Evolutionary conservation across 2,888 invertebrate genomes (phyloP).

Genomic region (Dorcus hopei): DNA sequence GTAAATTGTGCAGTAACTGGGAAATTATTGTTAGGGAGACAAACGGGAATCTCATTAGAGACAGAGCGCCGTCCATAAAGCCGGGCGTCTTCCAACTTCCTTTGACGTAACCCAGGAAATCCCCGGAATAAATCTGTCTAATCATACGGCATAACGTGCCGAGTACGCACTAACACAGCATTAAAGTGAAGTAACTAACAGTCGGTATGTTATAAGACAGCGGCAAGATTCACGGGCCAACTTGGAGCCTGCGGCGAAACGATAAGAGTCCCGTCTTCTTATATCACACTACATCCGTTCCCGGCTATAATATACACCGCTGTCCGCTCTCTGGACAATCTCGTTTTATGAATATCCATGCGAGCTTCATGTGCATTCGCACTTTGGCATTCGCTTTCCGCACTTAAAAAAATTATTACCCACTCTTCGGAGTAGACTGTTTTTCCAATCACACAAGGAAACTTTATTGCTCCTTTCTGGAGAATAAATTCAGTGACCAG

Average conservation of each 20-base stretch:
- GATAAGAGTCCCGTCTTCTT: constrained; percentile 29
- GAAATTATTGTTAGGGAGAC: constrained; percentile 40
- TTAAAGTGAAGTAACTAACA: constrained; percentile 42
- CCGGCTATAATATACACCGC: constrained; percentile 20
- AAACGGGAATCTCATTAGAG: constrained; percentile 43
- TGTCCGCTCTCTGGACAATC: constrained; percentile 23
- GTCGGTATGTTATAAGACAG: constrained; percentile 35
- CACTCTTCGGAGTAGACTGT: constrained; percentile 12
- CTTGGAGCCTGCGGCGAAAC: constrained; percentile 29
- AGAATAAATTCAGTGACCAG: no score
- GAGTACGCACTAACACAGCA: constrained; percentile 47
- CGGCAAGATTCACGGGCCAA: constrained; percentile 30
- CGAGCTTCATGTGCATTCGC: constrained; percentile 11
- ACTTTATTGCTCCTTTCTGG: no score
- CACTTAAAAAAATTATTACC: no score
- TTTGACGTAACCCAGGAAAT: constrained; percentile 46
- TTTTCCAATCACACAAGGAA: no score
- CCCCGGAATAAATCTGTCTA: constrained; percentile 48
- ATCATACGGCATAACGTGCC: constrained; percentile 48
- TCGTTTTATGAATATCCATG: constrained; percentile 30
- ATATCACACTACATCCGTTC: constrained; percentile 22
- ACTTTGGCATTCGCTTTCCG: no score
- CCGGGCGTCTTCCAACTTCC: constrained; percentile 36
- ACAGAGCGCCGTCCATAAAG: constrained; percentile 32
- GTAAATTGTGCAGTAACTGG: constrained; percentile 40